Base-by-base conservation (phyloP, 2,797 vertebrate species). In the Chromobotia macracanthus region DNA sequence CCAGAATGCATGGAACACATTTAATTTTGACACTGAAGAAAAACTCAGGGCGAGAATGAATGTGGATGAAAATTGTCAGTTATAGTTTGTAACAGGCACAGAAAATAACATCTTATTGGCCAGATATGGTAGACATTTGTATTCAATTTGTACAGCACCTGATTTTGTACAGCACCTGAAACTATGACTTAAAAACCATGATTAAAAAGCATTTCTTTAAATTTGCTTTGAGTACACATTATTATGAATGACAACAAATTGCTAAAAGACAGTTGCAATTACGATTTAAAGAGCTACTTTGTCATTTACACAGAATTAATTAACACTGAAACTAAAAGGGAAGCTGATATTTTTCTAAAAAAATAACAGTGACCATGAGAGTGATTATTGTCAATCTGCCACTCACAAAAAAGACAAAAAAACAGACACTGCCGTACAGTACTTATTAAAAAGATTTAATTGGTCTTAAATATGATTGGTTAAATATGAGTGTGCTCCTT, bases 231-330 rank as follows among this genome's bases (percentile, higher is more conserved):
- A 55, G 61, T 38, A 35, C 53, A 65, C 35, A 56, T 61, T 35
- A 77, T 82, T 66, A 58, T 69, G 65, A 74, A 58, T 72, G 64
- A 75, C 81, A 74, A 58, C 63, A 70, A 67, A 56, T 66, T 75
- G 48, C 70, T 65, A 3, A 65, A 69, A 70, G 71, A 83, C 84
- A 81, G 72, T 21, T 79, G 83, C 66, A 75, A 68, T 86, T 79
- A 85, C 21, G 85, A 71, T 82, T 88, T 86, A n/a, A 88, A 88
- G 87, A 86, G 28, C 69, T 64, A 74, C 51, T 72, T 84, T 86
- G 86, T 82, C 85, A 84, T 85, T 85, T 68, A 44, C 23, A 28
- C 61, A 72, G 53, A 77, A 77, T 70, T 64, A 77, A 80, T 44
- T 56, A 75, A 70, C 51, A 41, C 12, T 58, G 61, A 71, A 72